Percentiles rank a stretch among this genome's conserved stretches.
Conservation (phyloP, 1,140 invertebrate genomes). For the Drosophila sechellia region DNA sequence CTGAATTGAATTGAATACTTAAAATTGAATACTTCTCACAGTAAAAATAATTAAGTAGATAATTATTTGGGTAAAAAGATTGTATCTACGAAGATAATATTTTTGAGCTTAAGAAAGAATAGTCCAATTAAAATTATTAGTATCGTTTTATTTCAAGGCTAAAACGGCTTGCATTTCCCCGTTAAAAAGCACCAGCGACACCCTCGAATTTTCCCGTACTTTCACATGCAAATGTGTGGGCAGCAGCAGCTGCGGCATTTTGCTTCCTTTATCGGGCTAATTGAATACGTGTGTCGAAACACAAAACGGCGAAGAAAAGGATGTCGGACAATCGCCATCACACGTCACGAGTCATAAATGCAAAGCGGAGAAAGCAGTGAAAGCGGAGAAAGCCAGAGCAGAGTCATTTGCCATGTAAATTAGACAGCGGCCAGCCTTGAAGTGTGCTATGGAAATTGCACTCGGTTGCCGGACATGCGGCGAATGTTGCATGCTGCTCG, state of each 20-base stretch:
- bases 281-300: constrained; percentile 64
- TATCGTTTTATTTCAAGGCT: constrained; percentile 6
- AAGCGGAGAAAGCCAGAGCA: constrained; percentile 7
- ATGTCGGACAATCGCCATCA: constrained; percentile 54
- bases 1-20: constrained; percentile 1
- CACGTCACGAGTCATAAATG: constrained; percentile 55
- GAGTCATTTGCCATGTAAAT: constrained; percentile 73
- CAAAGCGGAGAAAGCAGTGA: constrained; percentile 1
- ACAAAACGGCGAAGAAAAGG: constrained; percentile 17
- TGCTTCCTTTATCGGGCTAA: constrained; percentile 46
- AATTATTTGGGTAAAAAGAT: too few species aligned
- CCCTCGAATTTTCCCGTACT: neutral
- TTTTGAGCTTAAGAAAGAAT: neutral
- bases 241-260: constrained; percentile 19
- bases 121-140: neutral
- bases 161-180: neutral
- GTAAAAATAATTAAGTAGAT: too few species aligned
- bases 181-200: neutral
- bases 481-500: constrained; percentile 50
- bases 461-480: constrained; percentile 46
- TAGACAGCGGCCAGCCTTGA: constrained; percentile 62
- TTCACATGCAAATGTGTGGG: constrained; percentile 26
- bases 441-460: constrained; percentile 66
- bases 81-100: too few species aligned
- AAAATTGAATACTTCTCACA: neutral